Evolutionary conservation across 2,113 vertebrate genomes (phyloP).

Genomic region (Apodemus sylvaticus): DNA sequence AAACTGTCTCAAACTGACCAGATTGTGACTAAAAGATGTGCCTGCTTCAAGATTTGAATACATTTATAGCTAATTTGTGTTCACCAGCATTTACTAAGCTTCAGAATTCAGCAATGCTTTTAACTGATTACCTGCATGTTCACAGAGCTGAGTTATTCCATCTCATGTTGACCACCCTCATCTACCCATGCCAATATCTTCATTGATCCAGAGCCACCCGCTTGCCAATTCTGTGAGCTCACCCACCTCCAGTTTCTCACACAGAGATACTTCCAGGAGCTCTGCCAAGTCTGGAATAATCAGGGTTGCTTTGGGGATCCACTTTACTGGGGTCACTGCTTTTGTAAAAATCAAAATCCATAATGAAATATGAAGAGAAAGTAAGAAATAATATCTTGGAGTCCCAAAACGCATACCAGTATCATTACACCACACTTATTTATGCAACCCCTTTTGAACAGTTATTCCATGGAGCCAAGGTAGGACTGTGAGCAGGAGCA

Average conservation of each 20-base stretch:
- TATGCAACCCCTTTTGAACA: slow-evolving; percentile 45
- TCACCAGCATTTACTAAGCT: slow-evolving; percentile 54
- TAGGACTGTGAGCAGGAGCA: slow-evolving; percentile 38
- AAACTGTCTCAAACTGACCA: slow-evolving; percentile 66
- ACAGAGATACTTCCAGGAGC: not conserved
- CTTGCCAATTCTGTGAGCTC: not conserved
- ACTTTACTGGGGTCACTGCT: slow-evolving; percentile 47
- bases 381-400: slow-evolving; percentile 50
- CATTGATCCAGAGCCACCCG: not conserved
- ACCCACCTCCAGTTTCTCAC: not conserved
- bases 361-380: slow-evolving; percentile 46
- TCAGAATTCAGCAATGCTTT: slow-evolving; percentile 7
- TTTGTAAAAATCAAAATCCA: slow-evolving; percentile 56
- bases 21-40: slow-evolving; percentile 76
- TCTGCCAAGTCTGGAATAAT: slow-evolving; percentile 49
- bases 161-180: not conserved
- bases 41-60: slow-evolving; percentile 26
- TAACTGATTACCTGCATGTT: slow-evolving; percentile 41
- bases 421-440: not conserved
- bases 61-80: slow-evolving; percentile 41
- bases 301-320: slow-evolving; percentile 7
- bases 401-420: slow-evolving; percentile 57
- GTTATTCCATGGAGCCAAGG: slow-evolving; percentile 46
- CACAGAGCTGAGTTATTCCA: rapidly evolving
- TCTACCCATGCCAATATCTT: not conserved